phyloP scores from a whole-genome alignment of 1,140 invertebrate species.

The Arion vulgaris region DNA sequence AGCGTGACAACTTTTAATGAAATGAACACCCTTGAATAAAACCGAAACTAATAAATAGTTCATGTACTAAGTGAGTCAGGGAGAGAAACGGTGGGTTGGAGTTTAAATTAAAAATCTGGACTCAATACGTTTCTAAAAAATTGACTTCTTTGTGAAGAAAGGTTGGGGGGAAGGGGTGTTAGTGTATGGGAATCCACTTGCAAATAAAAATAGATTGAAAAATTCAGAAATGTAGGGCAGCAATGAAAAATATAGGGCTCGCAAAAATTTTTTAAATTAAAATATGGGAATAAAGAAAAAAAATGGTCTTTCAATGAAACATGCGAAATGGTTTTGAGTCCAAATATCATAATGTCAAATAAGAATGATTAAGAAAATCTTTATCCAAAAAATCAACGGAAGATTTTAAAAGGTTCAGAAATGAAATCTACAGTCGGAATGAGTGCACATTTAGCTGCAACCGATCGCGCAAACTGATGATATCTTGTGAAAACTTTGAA shows the following conservation, averaged over 20 bases:
- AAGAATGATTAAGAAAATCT: neutral
- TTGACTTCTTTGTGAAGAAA: too few relatives aligned
- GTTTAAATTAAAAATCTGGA: neutral
- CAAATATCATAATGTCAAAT: neutral
- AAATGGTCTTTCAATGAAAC: neutral
- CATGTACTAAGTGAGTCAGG: neutral
- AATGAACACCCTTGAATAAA: neutral
- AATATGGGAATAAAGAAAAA: too few relatives aligned
- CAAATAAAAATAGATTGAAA: too few relatives aligned
- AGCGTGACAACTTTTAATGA: neutral
- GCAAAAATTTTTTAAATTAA: too few relatives aligned
- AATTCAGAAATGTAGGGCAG: too few relatives aligned
- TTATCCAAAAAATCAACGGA: neutral
- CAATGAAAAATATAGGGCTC: too few relatives aligned
- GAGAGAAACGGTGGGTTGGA: neutral
- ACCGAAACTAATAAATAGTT: neutral
- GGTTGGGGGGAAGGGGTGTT: too few relatives aligned
- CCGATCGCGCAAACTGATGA: neutral
- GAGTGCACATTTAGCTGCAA: neutral
- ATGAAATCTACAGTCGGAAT: neutral
- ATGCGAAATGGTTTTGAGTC: neutral
- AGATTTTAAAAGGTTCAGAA: neutral
- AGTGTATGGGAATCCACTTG: too few relatives aligned
- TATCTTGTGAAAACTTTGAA: slow-evolving; percentile 13
- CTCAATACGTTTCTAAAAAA: too few relatives aligned